Evolutionary conservation across 2,888 invertebrate genomes (phyloP).

Genomic region (Apodemia duryi): DNA sequence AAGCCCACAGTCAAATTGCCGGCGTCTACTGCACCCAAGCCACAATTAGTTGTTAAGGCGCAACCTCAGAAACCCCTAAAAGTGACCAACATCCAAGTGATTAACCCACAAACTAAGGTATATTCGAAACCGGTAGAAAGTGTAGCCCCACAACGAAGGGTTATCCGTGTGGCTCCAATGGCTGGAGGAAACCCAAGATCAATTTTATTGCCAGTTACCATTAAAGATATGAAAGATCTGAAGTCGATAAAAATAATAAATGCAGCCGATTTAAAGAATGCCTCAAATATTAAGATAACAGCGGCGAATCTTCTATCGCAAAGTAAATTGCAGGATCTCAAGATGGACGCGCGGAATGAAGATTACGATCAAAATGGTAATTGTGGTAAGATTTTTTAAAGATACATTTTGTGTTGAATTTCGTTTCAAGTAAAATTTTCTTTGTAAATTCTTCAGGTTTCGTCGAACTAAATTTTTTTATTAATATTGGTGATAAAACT

Average conservation of each 20-base stretch:
- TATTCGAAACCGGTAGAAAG: slow-evolving; percentile 69
- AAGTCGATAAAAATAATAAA: slow-evolving; percentile 86
- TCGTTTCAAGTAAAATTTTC: too few relatives aligned
- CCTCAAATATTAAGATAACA: slow-evolving; percentile 74
- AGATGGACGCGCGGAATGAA: slow-evolving; percentile 54
- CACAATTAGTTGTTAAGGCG: slow-evolving; percentile 66
- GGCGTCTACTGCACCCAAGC: slow-evolving; percentile 51
- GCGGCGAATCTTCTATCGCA: slow-evolving; percentile 72
- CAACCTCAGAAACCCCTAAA: slow-evolving; percentile 68
- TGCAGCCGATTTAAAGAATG: slow-evolving; percentile 77
- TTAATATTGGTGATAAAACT: too few relatives aligned
- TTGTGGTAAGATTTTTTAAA: slow-evolving; percentile 52
- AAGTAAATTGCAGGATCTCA: slow-evolving; percentile 63
- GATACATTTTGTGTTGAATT: background rate
- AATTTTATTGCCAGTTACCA: slow-evolving; percentile 84
- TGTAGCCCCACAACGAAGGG: slow-evolving; percentile 63
- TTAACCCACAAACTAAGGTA: slow-evolving; percentile 61
- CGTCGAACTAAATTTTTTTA: too few relatives aligned
- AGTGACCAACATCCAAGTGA: slow-evolving; percentile 66
- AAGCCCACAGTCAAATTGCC: slow-evolving; percentile 57
- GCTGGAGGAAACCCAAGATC: slow-evolving; percentile 80
- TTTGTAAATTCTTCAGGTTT: too few relatives aligned
- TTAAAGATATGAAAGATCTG: slow-evolving; percentile 84
- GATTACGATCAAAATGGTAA: slow-evolving; percentile 59
- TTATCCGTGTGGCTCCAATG: slow-evolving; percentile 68